These are phyloP conservation scores for Mus spretus DNA, from an alignment of 2,797 vertebrate genomes.

Conservation along the genomic window DNA sequence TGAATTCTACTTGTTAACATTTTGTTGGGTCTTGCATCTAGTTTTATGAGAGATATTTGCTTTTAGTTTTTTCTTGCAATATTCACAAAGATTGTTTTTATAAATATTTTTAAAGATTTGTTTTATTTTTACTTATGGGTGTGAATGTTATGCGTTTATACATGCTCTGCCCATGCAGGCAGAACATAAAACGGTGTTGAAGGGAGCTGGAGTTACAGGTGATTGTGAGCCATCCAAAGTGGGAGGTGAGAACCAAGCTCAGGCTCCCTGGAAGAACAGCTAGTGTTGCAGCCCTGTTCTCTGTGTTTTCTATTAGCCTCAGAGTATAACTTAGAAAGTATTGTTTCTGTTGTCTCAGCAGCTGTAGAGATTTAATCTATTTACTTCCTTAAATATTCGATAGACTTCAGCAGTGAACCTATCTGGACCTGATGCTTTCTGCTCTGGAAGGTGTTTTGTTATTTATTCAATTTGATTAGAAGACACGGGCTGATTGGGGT, in stretches of 20 bases:
- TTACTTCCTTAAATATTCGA: not conserved
- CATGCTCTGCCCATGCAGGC: not conserved
- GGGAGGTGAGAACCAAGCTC: not conserved
- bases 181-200: not conserved
- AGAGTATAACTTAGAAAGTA: not conserved
- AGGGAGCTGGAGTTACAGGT: not conserved
- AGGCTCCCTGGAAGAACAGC: not conserved
- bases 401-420: not conserved
- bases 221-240: no score
- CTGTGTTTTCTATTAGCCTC: not conserved
- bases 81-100: not conserved
- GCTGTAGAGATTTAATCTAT: no score
- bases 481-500: not conserved
- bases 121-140: not conserved
- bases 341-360: not conserved
- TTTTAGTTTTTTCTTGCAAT: not conserved
- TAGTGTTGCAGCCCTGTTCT: not conserved
- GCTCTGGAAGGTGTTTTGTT: not conserved
- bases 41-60: not conserved
- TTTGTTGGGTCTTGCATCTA: not conserved
- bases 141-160: not conserved
- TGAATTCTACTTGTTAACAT: not conserved
- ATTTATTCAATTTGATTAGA: not conserved
- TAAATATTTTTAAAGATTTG: not conserved
- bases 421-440: not conserved